phyloP scores from a whole-genome alignment of 2,113 vertebrate species.

The Ptilonorhynchus violaceus region DNA sequence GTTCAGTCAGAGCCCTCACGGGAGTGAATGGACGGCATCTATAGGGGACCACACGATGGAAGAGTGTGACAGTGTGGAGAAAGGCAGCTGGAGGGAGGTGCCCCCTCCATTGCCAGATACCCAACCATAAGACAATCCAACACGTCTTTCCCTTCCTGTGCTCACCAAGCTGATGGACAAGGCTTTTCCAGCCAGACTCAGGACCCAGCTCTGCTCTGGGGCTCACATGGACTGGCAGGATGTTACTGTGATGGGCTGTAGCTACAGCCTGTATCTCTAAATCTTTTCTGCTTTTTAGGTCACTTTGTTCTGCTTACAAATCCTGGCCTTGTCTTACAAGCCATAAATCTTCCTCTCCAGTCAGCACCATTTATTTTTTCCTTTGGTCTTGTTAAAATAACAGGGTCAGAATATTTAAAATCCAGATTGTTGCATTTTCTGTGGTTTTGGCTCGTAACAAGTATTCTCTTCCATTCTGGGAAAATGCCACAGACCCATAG shows the following conservation, averaged over 20 bases:
- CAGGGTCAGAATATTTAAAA: constrained; percentile 49
- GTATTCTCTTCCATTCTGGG: background rate
- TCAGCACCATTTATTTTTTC: constrained; percentile 27
- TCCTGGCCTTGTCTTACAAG: constrained; percentile 7
- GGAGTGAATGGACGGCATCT: background rate
- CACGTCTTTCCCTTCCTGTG: background rate
- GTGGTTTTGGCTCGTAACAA: background rate
- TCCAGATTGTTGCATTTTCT: background rate
- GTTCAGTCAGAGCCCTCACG: background rate
- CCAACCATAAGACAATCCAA: background rate
- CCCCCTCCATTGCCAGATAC: background rate
- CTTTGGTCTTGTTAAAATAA: constrained; percentile 40
- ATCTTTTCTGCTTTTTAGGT: constrained; percentile 49
- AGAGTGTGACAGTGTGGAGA: background rate
- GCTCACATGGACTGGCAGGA: background rate
- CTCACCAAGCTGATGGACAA: background rate
- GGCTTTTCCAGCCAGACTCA: background rate
- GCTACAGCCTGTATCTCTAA: background rate
- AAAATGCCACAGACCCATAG: background rate
- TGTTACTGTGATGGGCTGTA: background rate
- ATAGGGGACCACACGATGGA: background rate
- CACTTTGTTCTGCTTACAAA: constrained; percentile 50
- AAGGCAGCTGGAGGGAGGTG: background rate
- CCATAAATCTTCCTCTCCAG: constrained; percentile 51
- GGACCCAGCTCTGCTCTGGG: background rate